Conservation (phyloP, 2,888 invertebrate genomes). For the Acanthosoma haemorrhoidale region DNA sequence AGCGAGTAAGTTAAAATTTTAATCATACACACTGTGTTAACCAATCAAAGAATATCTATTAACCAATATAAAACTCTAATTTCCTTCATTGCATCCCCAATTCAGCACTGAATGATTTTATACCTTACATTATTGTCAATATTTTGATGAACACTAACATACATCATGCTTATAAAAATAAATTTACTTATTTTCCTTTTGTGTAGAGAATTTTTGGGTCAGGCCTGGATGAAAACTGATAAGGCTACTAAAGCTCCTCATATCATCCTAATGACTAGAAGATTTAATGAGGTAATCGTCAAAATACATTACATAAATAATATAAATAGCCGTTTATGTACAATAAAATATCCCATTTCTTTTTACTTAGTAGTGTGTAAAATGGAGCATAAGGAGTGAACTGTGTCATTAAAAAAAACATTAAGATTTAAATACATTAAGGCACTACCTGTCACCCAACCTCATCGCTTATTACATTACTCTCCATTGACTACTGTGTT, state of each 20-base stretch:
- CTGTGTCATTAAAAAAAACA: too few species aligned
- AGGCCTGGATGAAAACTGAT: constrained; percentile 86
- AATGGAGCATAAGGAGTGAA: too few species aligned
- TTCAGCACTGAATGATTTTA: not conserved
- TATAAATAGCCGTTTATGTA: too few species aligned
- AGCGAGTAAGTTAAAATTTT: constrained; percentile 84
- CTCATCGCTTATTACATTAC: too few species aligned
- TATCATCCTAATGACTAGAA: constrained; percentile 76
- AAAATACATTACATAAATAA: not conserved
- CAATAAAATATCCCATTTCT: too few species aligned
- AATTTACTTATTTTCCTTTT: constrained; percentile 16
- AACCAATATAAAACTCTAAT: not conserved
- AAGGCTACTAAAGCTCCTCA: constrained; percentile 76
- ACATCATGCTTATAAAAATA: too few species aligned
- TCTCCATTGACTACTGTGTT: too few species aligned
- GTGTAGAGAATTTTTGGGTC: constrained; percentile 72
- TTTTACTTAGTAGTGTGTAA: too few species aligned
- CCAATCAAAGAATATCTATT: not conserved
- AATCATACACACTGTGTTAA: not conserved
- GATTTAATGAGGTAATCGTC: constrained; percentile 73
- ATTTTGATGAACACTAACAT: too few species aligned
- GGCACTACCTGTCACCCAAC: too few species aligned
- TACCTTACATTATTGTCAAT: not conserved
- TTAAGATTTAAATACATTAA: too few species aligned
- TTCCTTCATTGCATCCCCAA: not conserved